Evolutionary conservation across 1,140 invertebrate genomes (phyloP).

Genomic region (Aphelinus certus): DNA sequence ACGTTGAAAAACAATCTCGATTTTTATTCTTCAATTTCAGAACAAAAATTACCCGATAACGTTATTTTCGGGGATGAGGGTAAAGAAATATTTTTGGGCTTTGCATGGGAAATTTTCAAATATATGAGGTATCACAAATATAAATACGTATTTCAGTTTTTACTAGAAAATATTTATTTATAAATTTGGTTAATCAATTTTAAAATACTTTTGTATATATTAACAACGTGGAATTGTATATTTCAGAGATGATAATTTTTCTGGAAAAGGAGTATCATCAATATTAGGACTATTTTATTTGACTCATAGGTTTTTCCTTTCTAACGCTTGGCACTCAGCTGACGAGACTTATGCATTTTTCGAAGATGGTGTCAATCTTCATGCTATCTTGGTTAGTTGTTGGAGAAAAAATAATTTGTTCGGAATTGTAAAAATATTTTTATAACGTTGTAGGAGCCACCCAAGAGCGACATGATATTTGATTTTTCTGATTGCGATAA

Average conservation of each 20-base stretch:
- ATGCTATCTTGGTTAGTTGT: constrained; percentile 49
- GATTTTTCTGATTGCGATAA: constrained; percentile 45
- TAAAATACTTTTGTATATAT: constrained; percentile 32
- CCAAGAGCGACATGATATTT: constrained; percentile 51
- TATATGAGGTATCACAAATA: constrained; percentile 47
- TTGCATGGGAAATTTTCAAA: constrained; percentile 52
- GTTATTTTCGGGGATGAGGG: constrained; percentile 30
- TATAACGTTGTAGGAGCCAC: constrained; percentile 50
- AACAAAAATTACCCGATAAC: constrained; percentile 41
- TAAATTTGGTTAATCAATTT: constrained; percentile 20
- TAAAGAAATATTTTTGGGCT: constrained; percentile 46
- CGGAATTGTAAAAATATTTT: constrained; percentile 23
- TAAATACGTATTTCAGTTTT: constrained; percentile 18
- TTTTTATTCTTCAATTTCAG: constrained; percentile 43
- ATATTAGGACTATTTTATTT: constrained; percentile 52
- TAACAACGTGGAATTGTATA: constrained; percentile 20
- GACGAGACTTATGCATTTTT: constrained; percentile 50
- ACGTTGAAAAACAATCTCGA: constrained; percentile 28
- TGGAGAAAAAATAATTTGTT: constrained; percentile 31
- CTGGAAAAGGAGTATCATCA: constrained; percentile 49
- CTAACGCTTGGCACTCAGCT: constrained; percentile 43
- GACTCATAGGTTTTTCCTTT: constrained; percentile 51
- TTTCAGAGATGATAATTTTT: constrained; percentile 52
- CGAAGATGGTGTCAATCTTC: constrained; percentile 46
- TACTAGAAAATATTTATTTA: constrained; percentile 28